phyloP scores from a whole-genome alignment of 2,113 vertebrate species.

The Actenoides hombroni region DNA sequence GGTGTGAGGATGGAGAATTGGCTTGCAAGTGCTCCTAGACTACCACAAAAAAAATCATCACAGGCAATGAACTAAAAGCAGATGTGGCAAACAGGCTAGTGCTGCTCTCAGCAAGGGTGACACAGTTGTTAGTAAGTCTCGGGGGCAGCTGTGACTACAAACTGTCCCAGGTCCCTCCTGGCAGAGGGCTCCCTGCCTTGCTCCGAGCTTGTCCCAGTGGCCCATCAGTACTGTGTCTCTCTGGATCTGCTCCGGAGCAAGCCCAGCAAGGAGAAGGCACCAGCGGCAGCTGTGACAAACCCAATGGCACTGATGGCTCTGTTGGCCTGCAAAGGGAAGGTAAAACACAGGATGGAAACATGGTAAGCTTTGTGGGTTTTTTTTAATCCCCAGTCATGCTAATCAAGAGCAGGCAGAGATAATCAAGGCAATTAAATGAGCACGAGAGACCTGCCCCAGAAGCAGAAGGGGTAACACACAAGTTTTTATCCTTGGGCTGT shows the following conservation, averaged over 20 bases:
- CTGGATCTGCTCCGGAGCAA: conserved; percentile 82
- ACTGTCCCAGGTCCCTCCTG: neutral
- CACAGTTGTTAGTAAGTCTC: neutral
- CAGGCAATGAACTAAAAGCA: neutral
- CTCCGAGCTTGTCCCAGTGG: neutral
- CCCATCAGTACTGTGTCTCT: conserved; percentile 78
- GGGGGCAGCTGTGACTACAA: neutral
- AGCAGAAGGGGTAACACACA: neutral
- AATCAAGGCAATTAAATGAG: neutral
- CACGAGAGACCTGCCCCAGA: rapidly evolving
- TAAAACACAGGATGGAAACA: neutral
- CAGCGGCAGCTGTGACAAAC: conserved; percentile 81
- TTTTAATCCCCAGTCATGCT: neutral
- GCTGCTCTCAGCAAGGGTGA: neutral
- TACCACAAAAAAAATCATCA: neutral
- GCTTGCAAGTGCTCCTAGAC: neutral
- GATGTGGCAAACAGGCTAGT: neutral
- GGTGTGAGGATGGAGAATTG: neutral
- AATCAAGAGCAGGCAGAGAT: neutral
- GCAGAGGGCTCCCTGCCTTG: neutral
- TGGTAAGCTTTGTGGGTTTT: neutral
- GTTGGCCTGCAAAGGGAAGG: conserved; percentile 75
- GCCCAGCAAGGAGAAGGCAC: conserved; percentile 84
- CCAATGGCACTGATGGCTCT: conserved; percentile 82
- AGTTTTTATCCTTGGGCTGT: no score